Percentiles rank a stretch among this genome's conserved stretches.
Evolutionary conservation across 1,140 invertebrate species (phyloP).

Genomic region (Macrobrachium rosenbergii): DNA sequence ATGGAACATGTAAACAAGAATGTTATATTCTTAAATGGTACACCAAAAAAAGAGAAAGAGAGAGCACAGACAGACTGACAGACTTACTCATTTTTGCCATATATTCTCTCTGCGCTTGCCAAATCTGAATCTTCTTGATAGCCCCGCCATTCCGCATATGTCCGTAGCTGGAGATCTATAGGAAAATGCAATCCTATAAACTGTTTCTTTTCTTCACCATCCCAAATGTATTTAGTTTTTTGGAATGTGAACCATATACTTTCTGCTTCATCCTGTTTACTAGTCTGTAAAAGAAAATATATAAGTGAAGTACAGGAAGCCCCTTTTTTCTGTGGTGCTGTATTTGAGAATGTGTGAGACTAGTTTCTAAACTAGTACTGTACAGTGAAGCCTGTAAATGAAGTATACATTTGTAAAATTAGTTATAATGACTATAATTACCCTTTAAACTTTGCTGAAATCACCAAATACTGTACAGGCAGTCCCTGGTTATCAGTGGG

Average conservation of each 20-base stretch:
- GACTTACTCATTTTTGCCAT: constrained; percentile 89
- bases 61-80: neutral
- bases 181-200: constrained; percentile 90
- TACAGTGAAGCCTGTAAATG: too few species aligned
- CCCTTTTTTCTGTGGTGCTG: neutral
- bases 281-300: constrained; percentile 20
- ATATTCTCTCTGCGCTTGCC: constrained; percentile 81
- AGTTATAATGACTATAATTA: too few species aligned
- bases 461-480: too few species aligned
- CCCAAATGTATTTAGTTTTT: constrained; percentile 96
- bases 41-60: neutral
- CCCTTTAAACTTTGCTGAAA: too few species aligned
- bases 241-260: constrained; percentile 91
- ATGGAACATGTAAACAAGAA: too few species aligned
- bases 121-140: constrained; percentile 86
- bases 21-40: too few species aligned
- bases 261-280: constrained; percentile 10
- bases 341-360: too few species aligned
- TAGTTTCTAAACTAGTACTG: too few species aligned
- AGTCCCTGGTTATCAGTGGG: too few species aligned
- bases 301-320: neutral
- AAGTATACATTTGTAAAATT: too few species aligned
- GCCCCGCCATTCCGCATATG: constrained; percentile 90
- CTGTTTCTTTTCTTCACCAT: constrained; percentile 81
- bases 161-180: constrained; percentile 77